These are phyloP conservation scores for Bombus superbus DNA, from an alignment of 1,140 invertebrate species.

Conservation along the genomic window DNA sequence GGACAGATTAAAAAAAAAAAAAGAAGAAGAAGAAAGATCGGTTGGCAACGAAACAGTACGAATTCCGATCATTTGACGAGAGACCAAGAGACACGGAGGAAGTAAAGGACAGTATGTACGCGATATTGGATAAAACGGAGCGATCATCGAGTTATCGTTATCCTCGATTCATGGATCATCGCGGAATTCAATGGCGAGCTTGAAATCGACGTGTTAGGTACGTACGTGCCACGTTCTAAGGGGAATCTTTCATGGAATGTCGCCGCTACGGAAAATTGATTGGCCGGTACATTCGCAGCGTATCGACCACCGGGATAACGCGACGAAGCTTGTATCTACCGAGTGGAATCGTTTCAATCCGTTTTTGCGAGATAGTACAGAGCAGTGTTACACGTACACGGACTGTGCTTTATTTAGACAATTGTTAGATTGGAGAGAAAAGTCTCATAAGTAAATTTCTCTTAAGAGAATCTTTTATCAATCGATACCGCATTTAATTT, in stretches of 20 bases:
- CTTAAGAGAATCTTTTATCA: not conserved
- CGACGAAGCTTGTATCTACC: not conserved
- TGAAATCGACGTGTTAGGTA: slow-evolving; percentile 9
- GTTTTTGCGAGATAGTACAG: too few species aligned
- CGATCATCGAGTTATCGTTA: slow-evolving; percentile 47
- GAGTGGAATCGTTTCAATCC: not conserved
- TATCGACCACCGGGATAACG: not conserved
- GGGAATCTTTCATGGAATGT: not conserved
- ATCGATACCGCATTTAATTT: not conserved
- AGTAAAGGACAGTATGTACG: slow-evolving; percentile 1
- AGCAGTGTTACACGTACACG: not conserved
- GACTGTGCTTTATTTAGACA: not conserved
- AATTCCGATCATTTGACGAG: not conserved
- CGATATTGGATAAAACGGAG: slow-evolving; percentile 37
- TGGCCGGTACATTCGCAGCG: not conserved
- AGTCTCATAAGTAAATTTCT: not conserved
- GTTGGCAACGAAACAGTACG: not conserved
- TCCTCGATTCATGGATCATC: slow-evolving; percentile 32
- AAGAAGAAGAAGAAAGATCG: not conserved
- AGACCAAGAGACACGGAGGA: not conserved
- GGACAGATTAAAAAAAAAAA: not conserved
- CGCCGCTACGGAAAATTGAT: not conserved
- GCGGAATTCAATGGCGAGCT: slow-evolving; percentile 11
- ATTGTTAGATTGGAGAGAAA: not conserved
- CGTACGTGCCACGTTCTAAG: not conserved